Percentiles rank a stretch among this genome's conserved stretches.
Evolutionary conservation across 2,113 vertebrate genomes (phyloP).

Genomic region (Amblyornis subalaris): DNA sequence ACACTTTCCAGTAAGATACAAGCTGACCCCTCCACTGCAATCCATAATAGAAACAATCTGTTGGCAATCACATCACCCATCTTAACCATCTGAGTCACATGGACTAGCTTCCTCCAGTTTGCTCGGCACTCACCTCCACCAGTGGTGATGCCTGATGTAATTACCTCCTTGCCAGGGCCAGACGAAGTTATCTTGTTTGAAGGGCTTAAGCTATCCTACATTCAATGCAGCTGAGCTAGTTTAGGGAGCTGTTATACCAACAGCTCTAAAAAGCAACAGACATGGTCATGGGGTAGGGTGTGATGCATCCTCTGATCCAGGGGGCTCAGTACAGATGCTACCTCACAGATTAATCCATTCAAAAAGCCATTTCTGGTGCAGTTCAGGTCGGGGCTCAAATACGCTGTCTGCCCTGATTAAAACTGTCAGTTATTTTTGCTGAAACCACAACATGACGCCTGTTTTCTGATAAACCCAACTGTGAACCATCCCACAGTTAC

Average conservation of each 20-base stretch:
- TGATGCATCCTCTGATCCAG: not conserved
- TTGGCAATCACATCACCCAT: not conserved
- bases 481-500: not conserved
- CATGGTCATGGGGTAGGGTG: too few relatives aligned
- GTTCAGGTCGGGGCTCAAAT: not conserved
- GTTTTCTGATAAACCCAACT: not conserved
- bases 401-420: not conserved
- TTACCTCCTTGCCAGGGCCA: not conserved
- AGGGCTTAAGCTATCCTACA: not conserved
- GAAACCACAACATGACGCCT: not conserved
- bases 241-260: not conserved
- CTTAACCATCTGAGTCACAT: not conserved
- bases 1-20: not conserved
- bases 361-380: not conserved
- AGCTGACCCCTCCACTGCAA: not conserved
- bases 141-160: not conserved
- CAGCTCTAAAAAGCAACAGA: not conserved
- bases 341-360: not conserved
- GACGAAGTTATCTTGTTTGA: not conserved
- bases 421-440: not conserved
- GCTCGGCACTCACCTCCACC: not conserved
- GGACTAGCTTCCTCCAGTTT: not conserved
- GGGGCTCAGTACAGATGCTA: not conserved
- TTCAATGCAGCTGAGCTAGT: not conserved
- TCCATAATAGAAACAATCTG: not conserved